phyloP scores from a whole-genome alignment of 2,797 vertebrate genomes.

The Megaceryle alcyon region DNA sequence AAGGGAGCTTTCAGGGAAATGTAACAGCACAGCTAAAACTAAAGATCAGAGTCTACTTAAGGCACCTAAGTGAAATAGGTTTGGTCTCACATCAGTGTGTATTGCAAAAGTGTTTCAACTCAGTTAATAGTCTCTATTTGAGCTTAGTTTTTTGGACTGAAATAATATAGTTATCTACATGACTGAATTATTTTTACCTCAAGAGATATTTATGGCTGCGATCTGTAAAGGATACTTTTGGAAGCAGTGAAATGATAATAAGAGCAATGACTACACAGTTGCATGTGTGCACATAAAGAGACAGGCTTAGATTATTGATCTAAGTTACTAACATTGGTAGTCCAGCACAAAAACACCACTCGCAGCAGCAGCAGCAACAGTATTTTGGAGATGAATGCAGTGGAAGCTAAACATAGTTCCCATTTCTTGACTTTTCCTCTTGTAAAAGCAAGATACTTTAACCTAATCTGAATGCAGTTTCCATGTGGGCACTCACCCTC shows the following conservation, averaged over 20 bases:
- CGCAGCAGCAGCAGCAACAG: not conserved
- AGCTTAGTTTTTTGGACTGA: slow-evolving; percentile 15
- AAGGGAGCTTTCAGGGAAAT: slow-evolving; percentile 62
- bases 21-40: slow-evolving; percentile 42
- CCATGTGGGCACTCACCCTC: not conserved
- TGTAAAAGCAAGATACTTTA: not conserved
- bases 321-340: not conserved
- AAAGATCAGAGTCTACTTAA: slow-evolving; percentile 30
- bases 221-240: slow-evolving; percentile 57
- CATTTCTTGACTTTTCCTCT: not conserved
- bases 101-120: slow-evolving; percentile 34
- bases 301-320: not conserved
- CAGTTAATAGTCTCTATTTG: slow-evolving; percentile 44
- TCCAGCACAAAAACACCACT: not conserved
- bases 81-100: slow-evolving; percentile 49
- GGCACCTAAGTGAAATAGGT: slow-evolving; percentile 25
- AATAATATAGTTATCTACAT: slow-evolving; percentile 44
- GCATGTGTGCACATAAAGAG: not conserved
- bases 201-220: slow-evolving; percentile 49
- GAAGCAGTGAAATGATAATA: not conserved
- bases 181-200: slow-evolving; percentile 58
- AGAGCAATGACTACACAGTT: not conserved
- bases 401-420: not conserved
- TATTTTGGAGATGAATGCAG: not conserved
- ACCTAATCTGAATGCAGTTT: not conserved